These are phyloP conservation scores for Misgurnus mizolepis DNA, from an alignment of 2,113 vertebrate species.

Conservation along the genomic window DNA sequence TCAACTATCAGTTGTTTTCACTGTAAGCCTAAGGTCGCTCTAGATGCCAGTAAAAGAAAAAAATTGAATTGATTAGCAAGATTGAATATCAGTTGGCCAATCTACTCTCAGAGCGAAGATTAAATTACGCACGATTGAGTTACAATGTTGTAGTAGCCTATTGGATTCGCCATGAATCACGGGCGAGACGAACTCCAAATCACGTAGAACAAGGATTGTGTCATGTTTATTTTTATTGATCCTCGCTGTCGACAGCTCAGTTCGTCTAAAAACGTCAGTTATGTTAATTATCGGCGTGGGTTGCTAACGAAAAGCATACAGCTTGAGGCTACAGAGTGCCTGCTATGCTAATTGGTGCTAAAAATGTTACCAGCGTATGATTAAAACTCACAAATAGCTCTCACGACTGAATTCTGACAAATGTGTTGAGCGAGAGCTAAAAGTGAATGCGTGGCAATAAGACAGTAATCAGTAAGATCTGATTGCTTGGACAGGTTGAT, in stretches of 20 bases:
- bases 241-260: neutral
- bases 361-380: neutral
- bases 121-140: slow-evolving; percentile 14
- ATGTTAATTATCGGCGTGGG: neutral
- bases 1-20: neutral
- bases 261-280: neutral
- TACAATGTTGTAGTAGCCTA: neutral
- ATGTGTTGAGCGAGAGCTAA: too few relatives aligned
- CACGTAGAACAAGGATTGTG: slow-evolving; percentile 13
- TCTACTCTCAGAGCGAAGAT: slow-evolving; percentile 12
- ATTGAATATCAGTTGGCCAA: slow-evolving; percentile 23
- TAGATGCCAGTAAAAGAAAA: neutral
- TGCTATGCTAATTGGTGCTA: slow-evolving; percentile 14
- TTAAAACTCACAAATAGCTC: slow-evolving; percentile 21
- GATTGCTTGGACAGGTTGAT: slow-evolving; percentile 24
- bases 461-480: slow-evolving; percentile 11
- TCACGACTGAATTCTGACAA: neutral
- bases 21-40: slow-evolving; percentile 18
- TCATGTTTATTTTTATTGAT: slow-evolving; percentile 11
- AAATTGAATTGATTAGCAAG: slow-evolving; percentile 10
- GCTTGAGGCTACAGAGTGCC: neutral
- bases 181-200: neutral
- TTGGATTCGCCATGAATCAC: neutral
- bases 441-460: slow-evolving; percentile 1
- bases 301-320: neutral